A percentile compares a stretch with the other conserved stretches of the same genome.
phyloP scores from a whole-genome alignment of 2,888 invertebrate genomes.

The Cinara cedri region DNA sequence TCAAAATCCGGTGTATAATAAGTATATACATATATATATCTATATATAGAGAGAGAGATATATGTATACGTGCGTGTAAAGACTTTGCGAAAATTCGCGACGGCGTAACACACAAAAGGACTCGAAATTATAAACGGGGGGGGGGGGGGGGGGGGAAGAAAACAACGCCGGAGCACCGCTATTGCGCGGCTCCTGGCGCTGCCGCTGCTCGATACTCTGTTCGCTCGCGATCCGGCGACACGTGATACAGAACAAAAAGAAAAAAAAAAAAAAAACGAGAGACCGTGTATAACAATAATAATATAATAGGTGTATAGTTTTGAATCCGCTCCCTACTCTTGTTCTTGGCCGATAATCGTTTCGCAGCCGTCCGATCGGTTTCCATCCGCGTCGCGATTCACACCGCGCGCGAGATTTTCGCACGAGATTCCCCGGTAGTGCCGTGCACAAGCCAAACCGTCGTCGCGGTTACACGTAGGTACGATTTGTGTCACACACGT shows the following conservation, averaged over 20 bases:
- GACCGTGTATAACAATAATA: too few species aligned
- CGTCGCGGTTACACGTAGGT: too few species aligned
- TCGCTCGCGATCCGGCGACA: background rate
- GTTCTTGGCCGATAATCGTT: background rate
- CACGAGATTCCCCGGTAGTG: slow-evolving; percentile 41
- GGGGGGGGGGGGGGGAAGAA: background rate
- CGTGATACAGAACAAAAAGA: background rate
- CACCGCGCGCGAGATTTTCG: slow-evolving; percentile 39
- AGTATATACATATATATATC: background rate
- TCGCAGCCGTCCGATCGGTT: background rate
- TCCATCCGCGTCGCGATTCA: background rate
- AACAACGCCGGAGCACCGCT: too few species aligned
- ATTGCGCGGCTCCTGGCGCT: too few species aligned
- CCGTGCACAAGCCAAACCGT: too few species aligned
- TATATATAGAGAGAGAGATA: background rate
- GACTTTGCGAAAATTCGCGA: background rate
- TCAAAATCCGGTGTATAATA: background rate
- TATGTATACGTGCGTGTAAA: background rate
- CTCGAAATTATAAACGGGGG: too few species aligned
- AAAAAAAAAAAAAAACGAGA: too few species aligned
- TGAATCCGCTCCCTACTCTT: background rate
- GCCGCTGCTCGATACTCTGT: too few species aligned
- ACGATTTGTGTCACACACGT: too few species aligned
- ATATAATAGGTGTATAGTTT: too few species aligned
- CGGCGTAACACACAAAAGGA: background rate